Evolutionary conservation across 2,113 vertebrate genomes (phyloP).

Genomic region (Aegithalos caudatus): DNA sequence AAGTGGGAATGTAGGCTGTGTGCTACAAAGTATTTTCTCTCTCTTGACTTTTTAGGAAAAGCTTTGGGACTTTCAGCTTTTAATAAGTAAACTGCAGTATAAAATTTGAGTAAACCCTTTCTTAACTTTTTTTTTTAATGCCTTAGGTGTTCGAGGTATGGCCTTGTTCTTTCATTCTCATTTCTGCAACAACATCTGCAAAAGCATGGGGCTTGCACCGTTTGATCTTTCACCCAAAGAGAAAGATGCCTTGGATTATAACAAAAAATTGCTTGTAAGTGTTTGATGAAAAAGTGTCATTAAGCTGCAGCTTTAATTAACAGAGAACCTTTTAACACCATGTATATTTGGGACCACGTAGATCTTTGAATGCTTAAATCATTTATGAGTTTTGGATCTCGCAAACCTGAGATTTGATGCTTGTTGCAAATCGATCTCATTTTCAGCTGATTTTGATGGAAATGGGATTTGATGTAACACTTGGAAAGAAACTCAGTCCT

Average conservation of each 20-base stretch:
- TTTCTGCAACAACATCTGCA: constrained; percentile 94
- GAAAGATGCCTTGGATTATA: constrained; percentile 80
- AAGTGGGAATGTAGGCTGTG: neutral
- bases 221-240: constrained; percentile 89
- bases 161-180: constrained; percentile 97
- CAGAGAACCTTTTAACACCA: neutral
- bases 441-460: neutral
- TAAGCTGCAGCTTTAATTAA: neutral
- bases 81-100: neutral
- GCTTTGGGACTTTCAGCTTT: neutral
- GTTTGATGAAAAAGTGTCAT: neutral
- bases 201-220: constrained; percentile 88
- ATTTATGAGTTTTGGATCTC: neutral
- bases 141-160: constrained; percentile 92
- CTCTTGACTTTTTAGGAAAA: neutral
- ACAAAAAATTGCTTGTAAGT: constrained; percentile 89
- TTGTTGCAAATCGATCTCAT: neutral
- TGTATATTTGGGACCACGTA: neutral
- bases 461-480: neutral
- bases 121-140: neutral
- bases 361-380: neutral
- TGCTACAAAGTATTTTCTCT: neutral
- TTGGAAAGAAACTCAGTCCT: neutral
- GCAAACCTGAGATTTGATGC: neutral
- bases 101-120: neutral